A percentile compares a stretch with the other conserved stretches of the same genome.
These are phyloP conservation scores for Streptopelia turtur DNA, from an alignment of 2,797 vertebrate species.

Conservation along the genomic window DNA sequence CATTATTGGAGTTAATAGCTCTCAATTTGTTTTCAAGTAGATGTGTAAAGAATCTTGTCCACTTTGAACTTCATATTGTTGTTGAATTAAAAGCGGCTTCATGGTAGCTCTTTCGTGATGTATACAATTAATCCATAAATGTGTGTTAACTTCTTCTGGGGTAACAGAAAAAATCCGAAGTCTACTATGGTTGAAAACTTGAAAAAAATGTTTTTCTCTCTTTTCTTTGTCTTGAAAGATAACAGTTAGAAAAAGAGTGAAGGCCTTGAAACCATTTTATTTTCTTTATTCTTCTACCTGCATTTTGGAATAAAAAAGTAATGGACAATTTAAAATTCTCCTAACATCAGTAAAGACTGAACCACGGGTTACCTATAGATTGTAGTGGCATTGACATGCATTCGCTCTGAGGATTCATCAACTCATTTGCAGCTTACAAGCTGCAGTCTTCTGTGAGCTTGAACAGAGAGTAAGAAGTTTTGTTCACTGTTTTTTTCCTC, in stretches of 20 bases:
- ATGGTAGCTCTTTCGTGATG: neutral
- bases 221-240: neutral
- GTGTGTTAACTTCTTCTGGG: neutral
- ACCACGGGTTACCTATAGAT: neutral
- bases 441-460: neutral
- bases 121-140: neutral
- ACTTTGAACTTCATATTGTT: neutral
- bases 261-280: neutral
- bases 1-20: neutral
- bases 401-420: neutral
- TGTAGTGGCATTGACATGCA: neutral
- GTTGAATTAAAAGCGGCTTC: neutral
- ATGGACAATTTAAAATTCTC: neutral
- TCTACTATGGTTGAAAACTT: neutral
- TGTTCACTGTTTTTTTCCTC: neutral
- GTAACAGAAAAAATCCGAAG: neutral
- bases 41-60: neutral
- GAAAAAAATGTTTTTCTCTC: neutral
- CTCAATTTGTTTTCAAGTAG: neutral
- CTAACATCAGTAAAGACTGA: neutral
- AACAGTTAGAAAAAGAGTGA: neutral
- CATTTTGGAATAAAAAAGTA: neutral
- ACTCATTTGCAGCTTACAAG: neutral
- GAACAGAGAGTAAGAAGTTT: neutral
- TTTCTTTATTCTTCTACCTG: neutral